Evolutionary conservation across 2,113 vertebrate species (phyloP).

Genomic region (Gila orcuttii): DNA sequence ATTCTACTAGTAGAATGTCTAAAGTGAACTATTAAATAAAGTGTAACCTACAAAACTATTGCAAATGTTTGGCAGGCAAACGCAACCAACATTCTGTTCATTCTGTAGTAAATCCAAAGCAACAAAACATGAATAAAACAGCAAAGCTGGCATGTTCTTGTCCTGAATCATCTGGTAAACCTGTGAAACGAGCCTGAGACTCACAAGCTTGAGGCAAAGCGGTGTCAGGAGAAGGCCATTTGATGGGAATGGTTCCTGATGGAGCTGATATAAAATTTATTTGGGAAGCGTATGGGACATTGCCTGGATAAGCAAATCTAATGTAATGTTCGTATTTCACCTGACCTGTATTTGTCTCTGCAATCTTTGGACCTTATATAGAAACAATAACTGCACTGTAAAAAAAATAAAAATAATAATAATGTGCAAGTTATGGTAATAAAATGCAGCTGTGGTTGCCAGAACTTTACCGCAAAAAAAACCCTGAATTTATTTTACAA

Average conservation of each 20-base stretch:
- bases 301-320: not conserved
- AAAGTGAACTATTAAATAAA: too few relatives aligned
- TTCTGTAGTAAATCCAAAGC: not conserved
- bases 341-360: conserved; percentile 6
- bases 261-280: conserved; percentile 38
- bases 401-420: not conserved
- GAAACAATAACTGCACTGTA: not conserved
- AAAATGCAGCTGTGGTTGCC: too few relatives aligned
- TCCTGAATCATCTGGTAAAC: conserved; percentile 20
- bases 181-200: conserved; percentile 16
- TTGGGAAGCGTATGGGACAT: conserved; percentile 17
- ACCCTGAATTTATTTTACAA: too few relatives aligned
- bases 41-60: too few relatives aligned
- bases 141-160: conserved; percentile 16
- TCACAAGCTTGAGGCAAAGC: conserved; percentile 30
- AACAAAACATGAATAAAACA: conserved; percentile 24
- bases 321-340: not conserved
- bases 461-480: too few relatives aligned
- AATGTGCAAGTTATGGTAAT: not conserved
- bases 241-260: conserved; percentile 46
- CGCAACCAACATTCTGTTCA: not conserved
- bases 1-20: too few relatives aligned
- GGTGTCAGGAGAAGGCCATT: conserved; percentile 31
- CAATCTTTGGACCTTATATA: not conserved
- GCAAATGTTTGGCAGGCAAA: not conserved